These are phyloP conservation scores for Acanthococcus lagerstroemiae DNA, from an alignment of 2,888 invertebrate species.

Conservation along the genomic window DNA sequence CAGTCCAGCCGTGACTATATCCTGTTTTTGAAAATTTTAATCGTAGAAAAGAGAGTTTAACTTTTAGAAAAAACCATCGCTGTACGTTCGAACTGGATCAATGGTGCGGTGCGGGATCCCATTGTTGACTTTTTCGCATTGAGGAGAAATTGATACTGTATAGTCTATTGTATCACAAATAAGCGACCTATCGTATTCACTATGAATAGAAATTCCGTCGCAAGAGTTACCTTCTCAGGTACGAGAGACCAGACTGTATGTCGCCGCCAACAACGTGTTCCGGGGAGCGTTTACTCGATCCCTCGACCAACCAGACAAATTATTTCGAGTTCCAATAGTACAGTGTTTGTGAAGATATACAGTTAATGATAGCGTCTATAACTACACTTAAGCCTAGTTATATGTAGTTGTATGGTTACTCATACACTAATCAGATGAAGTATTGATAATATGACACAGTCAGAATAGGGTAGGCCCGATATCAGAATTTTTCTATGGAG, in stretches of 20 bases:
- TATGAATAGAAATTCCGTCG: background rate
- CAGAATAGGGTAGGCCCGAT: too few relatives aligned
- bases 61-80: background rate
- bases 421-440: too few relatives aligned
- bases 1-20: slow-evolving; percentile 2
- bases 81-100: background rate
- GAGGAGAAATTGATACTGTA: slow-evolving; percentile 4
- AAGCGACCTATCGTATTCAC: background rate
- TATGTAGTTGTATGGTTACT: too few relatives aligned
- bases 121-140: slow-evolving; percentile 11
- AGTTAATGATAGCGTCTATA: too few relatives aligned
- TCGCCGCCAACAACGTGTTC: too few relatives aligned
- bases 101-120: background rate
- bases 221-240: too few relatives aligned
- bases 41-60: background rate
- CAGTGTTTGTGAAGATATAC: background rate
- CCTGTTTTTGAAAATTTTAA: background rate
- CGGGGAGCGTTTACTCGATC: background rate
- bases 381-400: too few relatives aligned
- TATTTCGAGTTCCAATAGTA: background rate
- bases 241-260: background rate
- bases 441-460: too few relatives aligned
- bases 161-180: background rate
- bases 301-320: background rate
- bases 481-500: too few relatives aligned